These are phyloP conservation scores for Parascotia fuliginaria DNA, from an alignment of 2,888 invertebrate species.

Conservation along the genomic window DNA sequence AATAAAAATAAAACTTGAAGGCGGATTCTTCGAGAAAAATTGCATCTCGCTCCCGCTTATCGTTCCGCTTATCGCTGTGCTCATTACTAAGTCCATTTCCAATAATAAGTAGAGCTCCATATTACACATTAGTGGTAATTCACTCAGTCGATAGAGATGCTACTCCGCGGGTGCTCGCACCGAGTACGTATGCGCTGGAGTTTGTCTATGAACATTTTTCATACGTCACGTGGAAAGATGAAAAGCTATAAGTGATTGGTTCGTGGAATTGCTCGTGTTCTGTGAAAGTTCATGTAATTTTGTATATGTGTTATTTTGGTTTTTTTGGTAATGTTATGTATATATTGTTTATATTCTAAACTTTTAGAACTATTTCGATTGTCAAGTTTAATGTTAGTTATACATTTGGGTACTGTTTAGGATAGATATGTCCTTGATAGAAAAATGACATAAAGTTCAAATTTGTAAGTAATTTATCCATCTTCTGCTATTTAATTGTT, in stretches of 20 bases:
- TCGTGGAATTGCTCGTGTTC: constrained; percentile 24
- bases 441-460: no score
- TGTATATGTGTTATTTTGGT: constrained; percentile 11
- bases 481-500: no score
- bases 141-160: constrained; percentile 72
- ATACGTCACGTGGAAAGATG: constrained; percentile 32
- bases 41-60: constrained; percentile 18
- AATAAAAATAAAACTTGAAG: no score
- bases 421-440: no score
- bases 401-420: no score
- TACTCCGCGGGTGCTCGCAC: constrained; percentile 73
- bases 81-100: constrained; percentile 37
- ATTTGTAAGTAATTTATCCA: no score
- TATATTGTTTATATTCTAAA: background rate
- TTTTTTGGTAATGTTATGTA: constrained; percentile 10
- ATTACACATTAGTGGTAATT: constrained; percentile 63
- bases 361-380: no score
- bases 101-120: constrained; percentile 60
- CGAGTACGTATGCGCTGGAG: constrained; percentile 68
- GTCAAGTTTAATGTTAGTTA: no score
- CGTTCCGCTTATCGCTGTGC: constrained; percentile 57
- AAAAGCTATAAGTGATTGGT: constrained; percentile 41
- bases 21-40: no score
- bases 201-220: constrained; percentile 38
- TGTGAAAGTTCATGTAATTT: constrained; percentile 16